Evolutionary conservation across 1,140 invertebrate genomes (phyloP), one percentile per base, ranked within the genome.

Genomic region (Tetramorium alpestre): DNA sequence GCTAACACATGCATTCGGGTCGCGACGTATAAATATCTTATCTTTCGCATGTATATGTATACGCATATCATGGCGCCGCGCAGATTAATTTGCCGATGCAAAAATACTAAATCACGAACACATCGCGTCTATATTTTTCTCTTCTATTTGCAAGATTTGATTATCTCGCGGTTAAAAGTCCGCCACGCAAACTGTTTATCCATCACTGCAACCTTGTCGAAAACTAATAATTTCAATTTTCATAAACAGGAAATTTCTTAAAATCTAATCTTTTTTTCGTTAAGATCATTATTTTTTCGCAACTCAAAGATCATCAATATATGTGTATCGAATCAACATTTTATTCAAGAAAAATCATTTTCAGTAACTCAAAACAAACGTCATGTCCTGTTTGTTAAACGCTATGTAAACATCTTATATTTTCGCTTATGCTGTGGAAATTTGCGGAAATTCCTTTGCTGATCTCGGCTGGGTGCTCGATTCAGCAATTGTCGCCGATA

Each of bases 1-100:
- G 69, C 44, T 62, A 75, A 84, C 69, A 44, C 41, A 84, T 84
- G 80, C 69, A 84, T 84, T 73, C 80, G 69, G 69, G 80, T 84
- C 80, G 54, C 69, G 41, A 73, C 13, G 41, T 75, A 84, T 75
- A 84, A 84, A 84, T 84, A 84, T 84, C 80, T 84, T 84, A 84
- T 73, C 69, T 75, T 28, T 49, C 25, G 41, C 54, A 38, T 33
- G 64, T 44, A 47, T 5, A 1, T n/a, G 44, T 60, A 62, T 60
- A 62, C 28, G 44, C 28, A 60, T 75, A 84, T 16, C 62, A 22
- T 22, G 54, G 18, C 47, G 28, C 18, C 41, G 3, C 54, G 25
- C 13, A 75, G 28, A 84, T 84, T 84, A 84, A 84, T 47, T 73
- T 62, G 25, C 22, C 6, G 13, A 75, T 18, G 10, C 25, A 22